Evolutionary conservation across 2,888 invertebrate genomes (phyloP).

Genomic region (Caenorhabditis sp.): DNA sequence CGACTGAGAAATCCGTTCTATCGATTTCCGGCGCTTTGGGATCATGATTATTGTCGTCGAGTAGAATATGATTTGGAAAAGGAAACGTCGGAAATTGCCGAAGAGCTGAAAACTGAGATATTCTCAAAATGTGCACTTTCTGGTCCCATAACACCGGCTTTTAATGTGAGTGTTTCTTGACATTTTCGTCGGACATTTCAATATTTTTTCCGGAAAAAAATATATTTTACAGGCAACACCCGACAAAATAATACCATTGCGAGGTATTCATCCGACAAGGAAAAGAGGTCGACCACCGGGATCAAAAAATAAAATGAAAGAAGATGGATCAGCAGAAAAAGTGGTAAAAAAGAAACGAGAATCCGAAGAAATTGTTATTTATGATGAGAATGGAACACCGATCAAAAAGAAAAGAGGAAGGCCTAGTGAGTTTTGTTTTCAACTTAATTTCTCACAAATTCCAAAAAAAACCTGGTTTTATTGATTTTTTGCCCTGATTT

Average conservation of each 20-base stretch:
- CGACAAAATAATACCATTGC: not conserved
- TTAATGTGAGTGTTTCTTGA: not conserved
- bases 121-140: not conserved
- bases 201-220: not conserved
- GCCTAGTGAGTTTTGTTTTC: not conserved
- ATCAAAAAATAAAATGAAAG: constrained; percentile 3
- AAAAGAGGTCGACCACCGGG: constrained; percentile 1
- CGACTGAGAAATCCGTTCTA: not conserved
- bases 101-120: not conserved
- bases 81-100: not conserved
- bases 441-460: too few species aligned
- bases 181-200: too few species aligned
- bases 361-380: not conserved
- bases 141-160: not conserved
- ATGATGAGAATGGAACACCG: constrained; percentile 2
- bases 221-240: not conserved
- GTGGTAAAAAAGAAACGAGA: not conserved
- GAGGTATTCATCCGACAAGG: not conserved
- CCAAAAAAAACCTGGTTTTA: too few species aligned
- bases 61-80: not conserved
- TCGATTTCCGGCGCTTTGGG: not conserved
- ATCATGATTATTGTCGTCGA: constrained; percentile 3
- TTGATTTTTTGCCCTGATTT: too few species aligned
- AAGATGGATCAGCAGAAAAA: not conserved
- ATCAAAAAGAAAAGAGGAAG: constrained; percentile 6